A percentile compares a stretch with the other conserved stretches of the same genome.
phyloP scores from a whole-genome alignment of 2,797 vertebrate species.

The Pipistrellus nathusii region DNA sequence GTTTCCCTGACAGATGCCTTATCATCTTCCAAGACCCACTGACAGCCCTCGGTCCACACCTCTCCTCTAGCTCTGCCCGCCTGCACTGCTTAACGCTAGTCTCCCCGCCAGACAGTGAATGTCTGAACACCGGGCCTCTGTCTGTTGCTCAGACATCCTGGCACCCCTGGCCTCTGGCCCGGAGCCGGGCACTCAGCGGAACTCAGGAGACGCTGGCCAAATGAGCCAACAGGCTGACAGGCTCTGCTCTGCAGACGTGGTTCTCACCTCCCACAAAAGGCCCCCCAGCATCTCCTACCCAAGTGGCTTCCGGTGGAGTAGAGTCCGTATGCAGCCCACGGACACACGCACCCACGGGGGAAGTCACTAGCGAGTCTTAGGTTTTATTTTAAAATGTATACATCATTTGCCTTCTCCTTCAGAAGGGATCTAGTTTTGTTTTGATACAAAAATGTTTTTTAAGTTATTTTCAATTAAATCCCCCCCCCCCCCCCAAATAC shows the following conservation, averaged over 20 bases:
- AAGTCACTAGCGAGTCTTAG: background rate
- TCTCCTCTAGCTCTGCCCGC: background rate
- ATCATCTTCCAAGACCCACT: background rate
- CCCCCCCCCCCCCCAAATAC: background rate
- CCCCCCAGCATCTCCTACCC: background rate
- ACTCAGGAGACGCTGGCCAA: background rate
- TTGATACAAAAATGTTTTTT: slow-evolving; percentile 35
- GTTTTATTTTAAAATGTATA: slow-evolving; percentile 32
- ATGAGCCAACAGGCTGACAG: background rate
- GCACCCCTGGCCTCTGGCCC: background rate
- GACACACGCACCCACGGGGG: background rate
- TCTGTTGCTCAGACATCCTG: background rate
- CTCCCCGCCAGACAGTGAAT: background rate
- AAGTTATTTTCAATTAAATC: background rate
- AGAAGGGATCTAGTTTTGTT: slow-evolving; percentile 35
- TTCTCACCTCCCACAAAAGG: background rate
- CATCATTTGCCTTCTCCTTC: slow-evolving; percentile 29
- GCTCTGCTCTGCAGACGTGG: background rate
- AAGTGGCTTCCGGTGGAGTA: accelerated
- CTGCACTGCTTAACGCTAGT: accelerated
- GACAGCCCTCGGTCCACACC: background rate
- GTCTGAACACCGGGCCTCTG: background rate
- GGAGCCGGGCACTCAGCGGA: background rate
- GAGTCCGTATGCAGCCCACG: accelerated
- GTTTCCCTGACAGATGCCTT: background rate